Evolutionary conservation across 2,797 vertebrate species (phyloP), one percentile per base, ranked within the genome.

Genomic region (Octomys mimax): DNA sequence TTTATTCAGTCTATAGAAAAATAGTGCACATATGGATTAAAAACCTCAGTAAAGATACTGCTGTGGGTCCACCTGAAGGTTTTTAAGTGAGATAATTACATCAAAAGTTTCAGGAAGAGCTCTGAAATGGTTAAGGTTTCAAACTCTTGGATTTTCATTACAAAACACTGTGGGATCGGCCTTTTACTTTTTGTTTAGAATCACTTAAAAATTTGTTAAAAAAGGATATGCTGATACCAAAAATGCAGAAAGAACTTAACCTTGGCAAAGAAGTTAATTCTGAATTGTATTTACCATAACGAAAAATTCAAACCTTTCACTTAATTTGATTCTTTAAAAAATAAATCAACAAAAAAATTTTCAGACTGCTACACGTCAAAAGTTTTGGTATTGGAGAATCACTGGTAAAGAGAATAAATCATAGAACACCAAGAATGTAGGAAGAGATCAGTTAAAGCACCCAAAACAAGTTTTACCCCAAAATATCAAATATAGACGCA

Each of bases 141-240:
- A 87, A 93, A 93, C 42, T 83, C 28, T 64, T 52, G n/a, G 4
- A 66, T 46, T 92, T 83, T 93, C 33, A 52, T 86, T 92, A 71
- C 80, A 87, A 97, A 95, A 70, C 61, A 68, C 52, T 87, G 2
- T 28, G 8, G 6, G 18, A 70, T 70, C 52, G 78, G 26, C 31
- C 91, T 84, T 93, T 57, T 82, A 87, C 57, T 89, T 93, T 95
- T 97, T 93, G 26, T 89, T 91, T 88, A 96, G 79, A 73, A 52
- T 82, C 70, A 92, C 7, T 93, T 57, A 82, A 89, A 95, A 89
- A 36, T 84, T 21, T 73, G 26, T 84, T 94, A 16, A 46, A 81
- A 82, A 93, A 92, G 49, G 21, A 89, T 81, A 93, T 92, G 94
- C 92, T 86, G 93, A 73, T 78, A 73, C 22, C n/a, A 89, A 85